These are phyloP conservation scores for Coreoperca whiteheadi DNA, from an alignment of 2,113 vertebrate genomes.

Conservation along the genomic window DNA sequence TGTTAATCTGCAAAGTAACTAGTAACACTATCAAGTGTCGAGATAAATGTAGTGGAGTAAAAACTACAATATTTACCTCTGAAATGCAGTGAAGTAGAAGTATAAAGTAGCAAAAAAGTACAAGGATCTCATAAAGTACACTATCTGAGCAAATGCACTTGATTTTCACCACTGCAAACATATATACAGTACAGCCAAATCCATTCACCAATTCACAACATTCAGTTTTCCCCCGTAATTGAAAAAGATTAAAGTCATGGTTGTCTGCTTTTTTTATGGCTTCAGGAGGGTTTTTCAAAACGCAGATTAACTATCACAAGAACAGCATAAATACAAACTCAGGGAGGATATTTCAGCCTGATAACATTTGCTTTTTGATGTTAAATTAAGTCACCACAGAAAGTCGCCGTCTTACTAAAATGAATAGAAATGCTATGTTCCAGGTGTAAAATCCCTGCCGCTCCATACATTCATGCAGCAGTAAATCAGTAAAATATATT, in stretches of 20 bases:
- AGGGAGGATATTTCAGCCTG: not conserved
- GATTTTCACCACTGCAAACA: not conserved
- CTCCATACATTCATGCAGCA: not conserved
- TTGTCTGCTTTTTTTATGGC: not conserved
- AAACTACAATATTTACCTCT: too few species aligned
- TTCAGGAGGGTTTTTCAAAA: not conserved
- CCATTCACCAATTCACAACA: not conserved
- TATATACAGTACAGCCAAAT: not conserved
- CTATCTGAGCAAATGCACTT: not conserved
- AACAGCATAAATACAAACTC: not conserved
- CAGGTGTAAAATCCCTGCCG: not conserved
- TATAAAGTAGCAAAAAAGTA: not conserved
- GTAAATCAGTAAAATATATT: constrained; percentile 9
- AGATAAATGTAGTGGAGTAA: not conserved
- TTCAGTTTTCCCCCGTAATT: not conserved
- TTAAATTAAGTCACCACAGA: constrained; percentile 4
- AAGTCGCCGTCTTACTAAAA: not conserved
- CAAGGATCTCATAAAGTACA: not conserved
- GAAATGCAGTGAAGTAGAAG: not conserved
- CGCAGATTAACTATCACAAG: not conserved
- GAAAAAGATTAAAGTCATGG: constrained; percentile 1
- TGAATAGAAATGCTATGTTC: not conserved
- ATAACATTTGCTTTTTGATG: constrained; percentile 5
- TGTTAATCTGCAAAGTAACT: too few species aligned
- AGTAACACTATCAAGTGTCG: too few species aligned